phyloP scores from a whole-genome alignment of 2,113 vertebrate species.

The Tinamus guttatus region DNA sequence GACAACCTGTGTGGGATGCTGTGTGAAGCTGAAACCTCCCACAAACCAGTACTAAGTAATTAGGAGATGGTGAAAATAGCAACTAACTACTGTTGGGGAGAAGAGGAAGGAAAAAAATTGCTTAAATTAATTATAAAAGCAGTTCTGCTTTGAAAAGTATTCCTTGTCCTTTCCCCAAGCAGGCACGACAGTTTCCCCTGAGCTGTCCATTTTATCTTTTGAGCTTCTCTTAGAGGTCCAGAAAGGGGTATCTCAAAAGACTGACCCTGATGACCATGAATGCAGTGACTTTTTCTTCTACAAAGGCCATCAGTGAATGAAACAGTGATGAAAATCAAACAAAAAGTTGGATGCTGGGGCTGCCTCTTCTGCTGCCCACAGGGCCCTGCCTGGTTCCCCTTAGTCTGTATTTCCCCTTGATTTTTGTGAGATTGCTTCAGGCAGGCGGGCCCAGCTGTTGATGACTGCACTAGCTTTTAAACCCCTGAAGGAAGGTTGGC shows the following conservation, averaged over 20 bases:
- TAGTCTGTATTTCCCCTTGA: not conserved
- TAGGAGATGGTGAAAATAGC: constrained; percentile 80
- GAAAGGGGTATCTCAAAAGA: not conserved
- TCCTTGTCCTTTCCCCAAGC: not conserved
- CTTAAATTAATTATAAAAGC: constrained; percentile 59
- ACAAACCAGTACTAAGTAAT: constrained; percentile 74
- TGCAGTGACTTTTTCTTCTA: not conserved
- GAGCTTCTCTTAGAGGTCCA: not conserved
- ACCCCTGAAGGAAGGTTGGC: not conserved
- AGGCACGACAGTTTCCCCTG: not conserved
- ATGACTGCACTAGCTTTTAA: not conserved
- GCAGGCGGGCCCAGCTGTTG: not conserved
- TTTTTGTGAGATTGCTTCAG: not conserved
- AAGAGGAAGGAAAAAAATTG: not conserved
- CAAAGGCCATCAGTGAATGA: not conserved
- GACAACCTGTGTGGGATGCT: constrained; percentile 82
- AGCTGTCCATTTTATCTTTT: not conserved
- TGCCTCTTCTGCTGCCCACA: not conserved
- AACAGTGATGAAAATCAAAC: not conserved
- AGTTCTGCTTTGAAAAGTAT: constrained; percentile 11
- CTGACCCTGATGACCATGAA: accelerated
- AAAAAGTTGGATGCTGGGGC: not conserved
- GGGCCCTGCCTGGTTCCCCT: not conserved
- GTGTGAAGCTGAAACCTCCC: constrained; percentile 72
- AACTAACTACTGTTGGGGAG: constrained; percentile 62